Evolutionary conservation across 2,797 vertebrate genomes (phyloP), one percentile per base, ranked within the genome.

Genomic region (Chaetodon trifasciatus): DNA sequence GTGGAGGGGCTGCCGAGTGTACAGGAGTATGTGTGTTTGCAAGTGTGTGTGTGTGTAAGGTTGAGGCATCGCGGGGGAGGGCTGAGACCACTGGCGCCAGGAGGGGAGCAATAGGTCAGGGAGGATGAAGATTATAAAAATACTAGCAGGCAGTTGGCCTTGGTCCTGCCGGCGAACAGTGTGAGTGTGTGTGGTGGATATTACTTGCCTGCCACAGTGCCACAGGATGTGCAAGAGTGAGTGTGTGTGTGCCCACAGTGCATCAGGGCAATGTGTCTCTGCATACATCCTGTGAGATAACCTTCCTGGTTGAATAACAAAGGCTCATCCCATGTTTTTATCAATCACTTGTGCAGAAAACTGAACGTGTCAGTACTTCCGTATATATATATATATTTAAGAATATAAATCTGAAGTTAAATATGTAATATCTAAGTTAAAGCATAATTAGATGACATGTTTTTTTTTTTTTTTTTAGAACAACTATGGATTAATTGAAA

Each of bases 71-170:
- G 28, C 85, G 84, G 90, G 91, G 88, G 91, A 88, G 83, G 88
- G 88, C 92, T 88, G 94, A 95, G 95, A 96, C 93, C 93, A 91
- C 92, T 95, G 96, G 95, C 95, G 95, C 95, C 96, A 96, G 87
- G 83, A 96, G 91, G 93, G 91, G 94, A 93, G 93, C 95, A 95
- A 93, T 94, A 95, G 95, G 95, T 96, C 95, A 96, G 91, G 84
- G 92, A 94, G 94, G 92, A 96, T 95, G 92, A 94, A 95, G 95
- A 96, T 96, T 95, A 95, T 95, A 96, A 96, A 96, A 95, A 96
- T 95, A 96, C 94, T 94, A 92, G 93, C 91, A 93, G 93, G 89
- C 95, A 94, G 95, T 95, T 92, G 94, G 94, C 93, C 92, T 93
- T 91, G 90, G 91, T 92, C 74, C 88, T 91, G 86, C 78, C 77